Evolutionary conservation across 2,888 invertebrate genomes (phyloP), one percentile per base, ranked within the genome.

Genomic region (Coelogynopora nodosa): DNA sequence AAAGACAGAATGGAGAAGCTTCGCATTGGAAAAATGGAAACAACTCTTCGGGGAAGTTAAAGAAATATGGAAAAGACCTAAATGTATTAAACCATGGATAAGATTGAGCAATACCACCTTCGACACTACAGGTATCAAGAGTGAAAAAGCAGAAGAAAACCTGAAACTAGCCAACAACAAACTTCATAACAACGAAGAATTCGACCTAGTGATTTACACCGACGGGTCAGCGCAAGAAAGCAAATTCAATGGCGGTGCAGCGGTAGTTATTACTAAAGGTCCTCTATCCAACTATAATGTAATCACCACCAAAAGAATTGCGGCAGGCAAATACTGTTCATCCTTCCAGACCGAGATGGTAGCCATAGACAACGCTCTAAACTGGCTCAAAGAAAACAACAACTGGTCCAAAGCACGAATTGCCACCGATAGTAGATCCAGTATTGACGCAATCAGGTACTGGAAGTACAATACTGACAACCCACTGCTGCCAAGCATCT

Each of bases 331-430:
- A 49, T 49, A 49, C 18, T 49, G 49, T 18, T 49, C 49, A 18
- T 49, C 49, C 5, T 49, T 49, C 49, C 49, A 49, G 18, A 49
- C 49, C 5, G 49, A 49, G n/a, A 49, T 49, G 49, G 49, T 49
- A 49, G 18, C 49, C 49, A 49, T 49, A 5, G 18, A 49, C n/a
- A 18, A 49, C 18, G 49, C 49, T 5, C 49, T 49, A 18, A 49
- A 49, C 5, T 5, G 49, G 49, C 80, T 23, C 2, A 27, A 80
- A 2, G 26, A 26, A 26, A 10, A 27, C n/a, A n/a, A 80, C 2
- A 80, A 80, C 80, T 80, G 80, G 80, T 10, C 67, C n/a, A 80
- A 10, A 26, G n/a, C 80, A 80, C 80, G 80, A 10, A 80, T 49
- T 49, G 49, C 18, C 49, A 49, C 49, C 18, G 49, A 49, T 18